These are phyloP conservation scores for Sminthurinus aureus DNA, from an alignment of 2,888 invertebrate genomes.

Conservation along the genomic window DNA sequence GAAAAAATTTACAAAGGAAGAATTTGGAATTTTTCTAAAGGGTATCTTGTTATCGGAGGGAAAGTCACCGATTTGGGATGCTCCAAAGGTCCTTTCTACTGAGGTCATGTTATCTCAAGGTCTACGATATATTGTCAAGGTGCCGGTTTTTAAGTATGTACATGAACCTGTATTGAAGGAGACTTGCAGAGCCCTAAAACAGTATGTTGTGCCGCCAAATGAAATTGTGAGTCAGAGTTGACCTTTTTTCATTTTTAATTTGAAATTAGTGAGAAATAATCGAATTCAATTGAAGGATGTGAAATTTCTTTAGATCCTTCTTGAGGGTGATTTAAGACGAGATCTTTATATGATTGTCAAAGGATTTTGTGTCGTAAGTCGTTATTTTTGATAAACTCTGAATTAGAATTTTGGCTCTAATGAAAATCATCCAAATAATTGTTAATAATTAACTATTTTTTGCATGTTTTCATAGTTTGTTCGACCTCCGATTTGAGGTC, in stretches of 20 bases:
- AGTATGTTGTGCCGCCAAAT: constrained; percentile 55
- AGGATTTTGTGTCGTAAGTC: constrained; percentile 55
- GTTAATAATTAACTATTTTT: too few species aligned
- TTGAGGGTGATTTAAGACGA: constrained; percentile 49
- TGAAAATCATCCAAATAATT: too few species aligned
- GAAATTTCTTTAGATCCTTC: too few species aligned
- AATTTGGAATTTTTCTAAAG: neutral
- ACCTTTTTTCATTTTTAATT: too few species aligned
- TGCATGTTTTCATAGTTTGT: too few species aligned
- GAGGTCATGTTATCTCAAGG: constrained; percentile 48
- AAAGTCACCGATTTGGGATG: constrained; percentile 55
- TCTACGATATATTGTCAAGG: constrained; percentile 45
- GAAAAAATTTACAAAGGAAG: neutral
- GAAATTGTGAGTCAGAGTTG: too few species aligned
- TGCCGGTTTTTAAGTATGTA: constrained; percentile 51
- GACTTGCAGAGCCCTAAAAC: constrained; percentile 45
- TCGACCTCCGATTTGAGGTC: too few species aligned
- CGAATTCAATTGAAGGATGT: too few species aligned
- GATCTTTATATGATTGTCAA: constrained; percentile 57
- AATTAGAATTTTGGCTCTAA: too few species aligned
- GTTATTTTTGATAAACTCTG: too few species aligned
- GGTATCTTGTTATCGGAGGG: constrained; percentile 51
- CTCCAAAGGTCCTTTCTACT: constrained; percentile 47
- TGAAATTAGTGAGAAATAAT: too few species aligned
- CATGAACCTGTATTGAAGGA: constrained; percentile 41